A percentile compares a stretch with the other conserved stretches of the same genome.
phyloP scores from a whole-genome alignment of 1,140 invertebrate genomes.

The Heliconius nattereri region DNA sequence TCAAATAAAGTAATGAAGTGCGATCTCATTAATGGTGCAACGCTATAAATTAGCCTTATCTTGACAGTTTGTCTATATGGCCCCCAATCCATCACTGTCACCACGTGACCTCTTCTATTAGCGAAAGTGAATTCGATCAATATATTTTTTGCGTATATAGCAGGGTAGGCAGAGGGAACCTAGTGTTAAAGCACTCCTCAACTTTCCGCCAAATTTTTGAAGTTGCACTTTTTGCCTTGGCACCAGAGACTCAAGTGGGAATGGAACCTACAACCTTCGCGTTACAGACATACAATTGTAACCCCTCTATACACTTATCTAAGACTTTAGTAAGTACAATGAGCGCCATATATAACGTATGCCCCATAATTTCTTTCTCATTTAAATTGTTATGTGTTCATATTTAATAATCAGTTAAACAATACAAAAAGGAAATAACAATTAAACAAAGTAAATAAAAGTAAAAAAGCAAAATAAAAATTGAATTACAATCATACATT shows the following conservation, averaged over 20 bases:
- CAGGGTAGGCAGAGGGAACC: too few species aligned
- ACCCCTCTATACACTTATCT: neutral
- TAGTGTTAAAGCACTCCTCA: too few species aligned
- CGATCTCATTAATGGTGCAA: slow-evolving; percentile 56
- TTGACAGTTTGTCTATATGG: slow-evolving; percentile 68
- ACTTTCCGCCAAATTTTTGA: too few species aligned
- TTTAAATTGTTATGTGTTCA: neutral
- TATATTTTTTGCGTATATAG: slow-evolving; percentile 33
- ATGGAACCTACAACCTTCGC: too few species aligned
- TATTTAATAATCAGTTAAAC: neutral
- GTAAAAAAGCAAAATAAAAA: neutral
- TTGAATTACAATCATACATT: neutral
- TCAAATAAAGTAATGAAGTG: slow-evolving; percentile 48
- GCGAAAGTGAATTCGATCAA: slow-evolving; percentile 59
- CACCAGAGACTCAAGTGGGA: too few species aligned
- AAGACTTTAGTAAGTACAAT: slow-evolving; percentile 33
- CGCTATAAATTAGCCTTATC: slow-evolving; percentile 74
- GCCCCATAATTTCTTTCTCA: neutral
- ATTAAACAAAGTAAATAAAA: neutral
- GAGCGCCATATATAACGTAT: slow-evolving; percentile 35
- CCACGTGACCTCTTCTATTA: slow-evolving; percentile 43
- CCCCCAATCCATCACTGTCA: slow-evolving; percentile 69
- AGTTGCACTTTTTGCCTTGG: too few species aligned
- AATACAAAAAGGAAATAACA: too few species aligned
- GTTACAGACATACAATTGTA: too few species aligned